A percentile compares a stretch with the other conserved stretches of the same genome.
Evolutionary conservation across 2,888 invertebrate genomes (phyloP).

Genomic region (Pristionchus fissidentatus): DNA sequence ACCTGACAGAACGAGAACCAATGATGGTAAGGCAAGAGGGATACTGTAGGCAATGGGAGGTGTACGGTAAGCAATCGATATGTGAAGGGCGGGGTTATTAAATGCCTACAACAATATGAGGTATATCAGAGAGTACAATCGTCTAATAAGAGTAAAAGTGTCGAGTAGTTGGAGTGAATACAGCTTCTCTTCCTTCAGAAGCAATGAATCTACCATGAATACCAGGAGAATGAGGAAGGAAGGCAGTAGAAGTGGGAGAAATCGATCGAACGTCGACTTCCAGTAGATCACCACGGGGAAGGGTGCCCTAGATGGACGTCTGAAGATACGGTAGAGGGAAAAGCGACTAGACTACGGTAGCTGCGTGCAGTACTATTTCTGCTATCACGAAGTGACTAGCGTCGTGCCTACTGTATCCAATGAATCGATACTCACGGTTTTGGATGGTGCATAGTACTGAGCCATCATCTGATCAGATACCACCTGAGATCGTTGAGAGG

Average conservation of each 20-base stretch:
- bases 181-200: not conserved
- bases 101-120: too few relatives aligned
- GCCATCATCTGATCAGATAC: not conserved
- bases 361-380: too few relatives aligned
- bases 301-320: slow-evolving; percentile 26
- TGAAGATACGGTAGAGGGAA: too few relatives aligned
- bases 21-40: not conserved
- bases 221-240: slow-evolving; percentile 39
- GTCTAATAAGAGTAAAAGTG: slow-evolving; percentile 63
- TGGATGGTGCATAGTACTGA: slow-evolving; percentile 38
- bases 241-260: slow-evolving; percentile 33
- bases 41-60: slow-evolving; percentile 23
- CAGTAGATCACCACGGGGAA: slow-evolving; percentile 40
- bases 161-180: slow-evolving; percentile 60
- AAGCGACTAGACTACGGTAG: too few relatives aligned
- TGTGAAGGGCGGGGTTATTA: not conserved
- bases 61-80: not conserved
- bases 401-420: too few relatives aligned
- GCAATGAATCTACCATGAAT: slow-evolving; percentile 41
- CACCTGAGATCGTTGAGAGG: slow-evolving; percentile 33
- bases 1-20: slow-evolving; percentile 33
- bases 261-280: not conserved
- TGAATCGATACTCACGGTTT: slow-evolving; percentile 13
- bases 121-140: not conserved
- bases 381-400: too few relatives aligned